phyloP scores from a whole-genome alignment of 1,140 invertebrate species.

The Radopholus similis region DNA sequence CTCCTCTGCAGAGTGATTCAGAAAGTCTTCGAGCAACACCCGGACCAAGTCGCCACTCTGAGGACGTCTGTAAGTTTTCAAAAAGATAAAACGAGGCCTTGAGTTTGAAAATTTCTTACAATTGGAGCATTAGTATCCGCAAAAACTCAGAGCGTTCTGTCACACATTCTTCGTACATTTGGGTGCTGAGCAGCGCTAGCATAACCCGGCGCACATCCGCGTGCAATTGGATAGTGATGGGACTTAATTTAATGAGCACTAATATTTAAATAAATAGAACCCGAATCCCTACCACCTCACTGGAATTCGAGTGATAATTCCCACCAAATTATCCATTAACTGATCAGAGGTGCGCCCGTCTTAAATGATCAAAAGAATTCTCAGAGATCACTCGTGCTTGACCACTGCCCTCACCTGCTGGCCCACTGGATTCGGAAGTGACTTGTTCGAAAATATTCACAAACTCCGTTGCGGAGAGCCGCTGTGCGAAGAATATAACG shows the following conservation, averaged over 20 bases:
- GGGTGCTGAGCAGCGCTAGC: constrained; percentile 67
- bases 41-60: constrained; percentile 29
- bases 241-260: constrained; percentile 65
- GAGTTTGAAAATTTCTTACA: background rate
- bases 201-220: constrained; percentile 53
- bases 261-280: background rate
- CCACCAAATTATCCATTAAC: constrained; percentile 69
- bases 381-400: too few species aligned
- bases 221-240: constrained; percentile 79
- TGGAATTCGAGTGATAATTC: constrained; percentile 74
- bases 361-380: too few species aligned
- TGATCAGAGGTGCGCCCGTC: too few species aligned
- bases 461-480: constrained; percentile 64
- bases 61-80: constrained; percentile 18
- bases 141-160: constrained; percentile 66
- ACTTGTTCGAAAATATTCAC: constrained; percentile 39
- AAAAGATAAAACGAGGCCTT: background rate
- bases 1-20: constrained; percentile 31
- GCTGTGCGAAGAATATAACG: constrained; percentile 78
- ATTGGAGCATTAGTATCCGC: constrained; percentile 61
- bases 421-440: background rate
- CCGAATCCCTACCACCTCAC: constrained; percentile 63
- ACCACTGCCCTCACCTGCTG: background rate
- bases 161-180: constrained; percentile 62
- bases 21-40: constrained; percentile 40